Evolutionary conservation across 2,888 invertebrate genomes (phyloP).

Genomic region (Habrosyne pyritoides): DNA sequence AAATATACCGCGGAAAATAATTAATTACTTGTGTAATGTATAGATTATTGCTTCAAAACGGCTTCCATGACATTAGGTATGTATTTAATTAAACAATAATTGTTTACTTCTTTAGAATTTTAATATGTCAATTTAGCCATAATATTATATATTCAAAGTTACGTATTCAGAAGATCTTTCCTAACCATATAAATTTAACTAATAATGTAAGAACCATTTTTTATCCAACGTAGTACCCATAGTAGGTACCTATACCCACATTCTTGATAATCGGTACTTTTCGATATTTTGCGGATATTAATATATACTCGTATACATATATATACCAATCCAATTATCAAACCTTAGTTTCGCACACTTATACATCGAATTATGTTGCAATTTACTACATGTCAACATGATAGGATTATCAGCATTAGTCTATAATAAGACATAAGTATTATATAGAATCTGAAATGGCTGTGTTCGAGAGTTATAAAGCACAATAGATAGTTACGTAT

Average conservation of each 20-base stretch:
- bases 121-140: background rate
- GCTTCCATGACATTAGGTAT: slow-evolving; percentile 42
- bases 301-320: background rate
- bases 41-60: slow-evolving; percentile 35
- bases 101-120: slow-evolving; percentile 12
- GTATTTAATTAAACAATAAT: slow-evolving; percentile 19
- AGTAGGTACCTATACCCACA: too few relatives aligned
- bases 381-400: slow-evolving; percentile 15
- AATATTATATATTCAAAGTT: background rate
- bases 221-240: background rate
- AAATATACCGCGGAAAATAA: slow-evolving; percentile 96
- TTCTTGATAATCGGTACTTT: background rate
- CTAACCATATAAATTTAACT: background rate
- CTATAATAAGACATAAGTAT: slow-evolving; percentile 40
- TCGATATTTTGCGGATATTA: background rate
- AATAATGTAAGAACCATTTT: background rate
- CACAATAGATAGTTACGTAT: slow-evolving; percentile 61
- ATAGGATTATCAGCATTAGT: slow-evolving; percentile 23
- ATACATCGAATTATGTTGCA: slow-evolving; percentile 11
- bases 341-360: background rate
- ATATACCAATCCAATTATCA: too few relatives aligned
- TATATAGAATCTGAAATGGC: slow-evolving; percentile 75
- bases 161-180: background rate
- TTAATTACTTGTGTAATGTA: slow-evolving; percentile 7
- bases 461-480: slow-evolving; percentile 77